A percentile compares a stretch with the other conserved stretches of the same genome.
Evolutionary conservation across 2,888 invertebrate species (phyloP).

Genomic region (Melinaea menophilus): DNA sequence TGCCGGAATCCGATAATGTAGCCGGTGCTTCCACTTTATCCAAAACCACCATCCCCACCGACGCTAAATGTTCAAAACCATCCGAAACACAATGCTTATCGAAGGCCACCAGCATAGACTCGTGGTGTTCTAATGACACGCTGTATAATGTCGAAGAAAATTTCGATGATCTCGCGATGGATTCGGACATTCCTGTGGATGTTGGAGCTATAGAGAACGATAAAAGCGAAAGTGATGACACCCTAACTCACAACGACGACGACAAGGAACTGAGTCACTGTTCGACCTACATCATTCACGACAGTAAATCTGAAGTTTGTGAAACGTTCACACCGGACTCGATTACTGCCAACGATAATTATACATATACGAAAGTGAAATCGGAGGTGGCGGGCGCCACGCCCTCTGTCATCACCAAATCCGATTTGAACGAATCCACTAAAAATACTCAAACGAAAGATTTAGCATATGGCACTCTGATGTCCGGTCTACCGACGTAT

Average conservation of each 20-base stretch:
- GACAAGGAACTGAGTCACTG: constrained; percentile 60
- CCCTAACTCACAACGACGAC: constrained; percentile 64
- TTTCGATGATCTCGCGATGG: constrained; percentile 69
- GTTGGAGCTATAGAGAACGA: constrained; percentile 48
- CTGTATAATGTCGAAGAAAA: constrained; percentile 80
- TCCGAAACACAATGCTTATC: constrained; percentile 68
- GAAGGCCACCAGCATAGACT: constrained; percentile 80
- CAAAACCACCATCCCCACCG: constrained; percentile 68
- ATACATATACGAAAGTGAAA: constrained; percentile 65
- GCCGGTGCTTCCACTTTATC: constrained; percentile 71
- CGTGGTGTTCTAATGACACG: constrained; percentile 82
- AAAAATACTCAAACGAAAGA: constrained; percentile 64
- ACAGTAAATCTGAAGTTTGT: constrained; percentile 60
- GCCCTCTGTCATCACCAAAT: constrained; percentile 51
- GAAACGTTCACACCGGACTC: constrained; percentile 69
- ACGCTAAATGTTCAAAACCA: constrained; percentile 70
- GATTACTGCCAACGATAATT: constrained; percentile 62
- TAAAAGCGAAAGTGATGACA: constrained; percentile 63
- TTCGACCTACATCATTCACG: constrained; percentile 67
- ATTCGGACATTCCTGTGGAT: constrained; percentile 53
- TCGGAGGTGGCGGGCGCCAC: constrained; percentile 49
- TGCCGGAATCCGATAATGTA: constrained; percentile 57
- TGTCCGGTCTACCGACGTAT: constrained; percentile 60
- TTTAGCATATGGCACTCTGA: constrained; percentile 61
- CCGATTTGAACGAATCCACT: constrained; percentile 58